phyloP scores from a whole-genome alignment of 2,113 vertebrate species.

The Ictalurus furcatus region DNA sequence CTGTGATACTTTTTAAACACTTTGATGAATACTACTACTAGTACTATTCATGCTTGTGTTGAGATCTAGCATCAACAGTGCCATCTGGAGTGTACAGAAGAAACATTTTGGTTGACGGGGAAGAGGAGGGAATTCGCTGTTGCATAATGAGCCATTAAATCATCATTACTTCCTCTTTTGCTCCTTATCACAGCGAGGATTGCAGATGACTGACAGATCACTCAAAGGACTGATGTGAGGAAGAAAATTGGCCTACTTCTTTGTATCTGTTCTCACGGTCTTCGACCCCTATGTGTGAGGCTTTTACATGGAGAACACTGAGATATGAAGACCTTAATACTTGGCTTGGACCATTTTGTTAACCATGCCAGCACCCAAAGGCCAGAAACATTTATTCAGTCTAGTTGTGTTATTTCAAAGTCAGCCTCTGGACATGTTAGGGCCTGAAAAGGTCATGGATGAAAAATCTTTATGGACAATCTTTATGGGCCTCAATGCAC shows the following conservation, averaged over 20 bases:
- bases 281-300: slow-evolving; percentile 48
- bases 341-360: slow-evolving; percentile 15
- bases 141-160: slow-evolving; percentile 30
- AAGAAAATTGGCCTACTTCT: slow-evolving; percentile 42
- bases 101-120: background rate
- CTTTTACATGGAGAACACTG: background rate
- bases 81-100: slow-evolving; percentile 48
- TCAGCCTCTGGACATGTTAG: slow-evolving; percentile 16
- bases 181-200: slow-evolving; percentile 1
- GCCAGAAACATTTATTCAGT: slow-evolving; percentile 16
- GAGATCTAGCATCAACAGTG: slow-evolving; percentile 48
- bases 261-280: slow-evolving; percentile 36
- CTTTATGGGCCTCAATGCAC: background rate
- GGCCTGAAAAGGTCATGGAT: slow-evolving; percentile 17
- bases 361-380: slow-evolving; percentile 15
- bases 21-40: background rate
- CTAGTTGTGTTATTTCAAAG: slow-evolving; percentile 24
- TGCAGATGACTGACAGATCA: slow-evolving; percentile 32
- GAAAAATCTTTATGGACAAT: slow-evolving; percentile 19
- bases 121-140: background rate
- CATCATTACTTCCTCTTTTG: slow-evolving; percentile 19
- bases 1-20: background rate
- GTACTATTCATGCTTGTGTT: background rate
- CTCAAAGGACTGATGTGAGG: slow-evolving; percentile 8
- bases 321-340: slow-evolving; percentile 14